Evolutionary conservation across 2,888 invertebrate species (phyloP).

Genomic region (Teinopalpus imperialis): DNA sequence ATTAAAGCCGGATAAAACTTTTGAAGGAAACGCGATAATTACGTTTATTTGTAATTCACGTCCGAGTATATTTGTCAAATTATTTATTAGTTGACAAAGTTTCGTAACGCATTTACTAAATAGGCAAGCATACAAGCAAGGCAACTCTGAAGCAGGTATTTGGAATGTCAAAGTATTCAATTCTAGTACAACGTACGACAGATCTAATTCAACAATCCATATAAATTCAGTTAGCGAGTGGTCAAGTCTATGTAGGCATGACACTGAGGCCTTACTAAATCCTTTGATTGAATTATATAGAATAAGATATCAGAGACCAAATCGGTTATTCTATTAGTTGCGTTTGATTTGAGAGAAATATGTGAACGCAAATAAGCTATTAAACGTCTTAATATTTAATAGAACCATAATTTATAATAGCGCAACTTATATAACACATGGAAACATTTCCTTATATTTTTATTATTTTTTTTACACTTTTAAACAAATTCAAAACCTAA

Average conservation of each 20-base stretch:
- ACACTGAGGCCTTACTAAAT: slow-evolving; percentile 4
- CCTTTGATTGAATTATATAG: slow-evolving; percentile 10
- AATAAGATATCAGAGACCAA: slow-evolving; percentile 15
- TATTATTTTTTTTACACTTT: too few species aligned
- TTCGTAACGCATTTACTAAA: slow-evolving; percentile 12
- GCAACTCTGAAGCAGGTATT: slow-evolving; percentile 3
- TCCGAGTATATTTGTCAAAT: slow-evolving; percentile 16
- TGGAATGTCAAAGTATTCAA: slow-evolving; percentile 19
- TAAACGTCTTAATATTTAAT: too few species aligned
- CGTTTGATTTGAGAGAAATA: slow-evolving; percentile 3
- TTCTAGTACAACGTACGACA: slow-evolving; percentile 19
- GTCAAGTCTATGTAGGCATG: slow-evolving; percentile 8
- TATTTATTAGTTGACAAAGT: slow-evolving; percentile 6
- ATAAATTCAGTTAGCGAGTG: slow-evolving; percentile 6
- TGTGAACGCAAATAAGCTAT: neutral
- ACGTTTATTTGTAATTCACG: slow-evolving; percentile 10
- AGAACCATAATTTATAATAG: too few species aligned
- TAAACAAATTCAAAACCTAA: too few species aligned
- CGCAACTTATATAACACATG: too few species aligned
- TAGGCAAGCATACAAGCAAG: slow-evolving; percentile 11
- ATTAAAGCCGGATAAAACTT: too few species aligned
- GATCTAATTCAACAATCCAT: slow-evolving; percentile 19
- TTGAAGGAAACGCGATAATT: slow-evolving; percentile 8
- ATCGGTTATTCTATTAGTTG: slow-evolving; percentile 15
- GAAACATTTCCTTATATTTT: too few species aligned